Evolutionary conservation across 2,797 vertebrate genomes (phyloP), one percentile per base, ranked within the genome.

Genomic region (Pogonophryne albipinna): DNA sequence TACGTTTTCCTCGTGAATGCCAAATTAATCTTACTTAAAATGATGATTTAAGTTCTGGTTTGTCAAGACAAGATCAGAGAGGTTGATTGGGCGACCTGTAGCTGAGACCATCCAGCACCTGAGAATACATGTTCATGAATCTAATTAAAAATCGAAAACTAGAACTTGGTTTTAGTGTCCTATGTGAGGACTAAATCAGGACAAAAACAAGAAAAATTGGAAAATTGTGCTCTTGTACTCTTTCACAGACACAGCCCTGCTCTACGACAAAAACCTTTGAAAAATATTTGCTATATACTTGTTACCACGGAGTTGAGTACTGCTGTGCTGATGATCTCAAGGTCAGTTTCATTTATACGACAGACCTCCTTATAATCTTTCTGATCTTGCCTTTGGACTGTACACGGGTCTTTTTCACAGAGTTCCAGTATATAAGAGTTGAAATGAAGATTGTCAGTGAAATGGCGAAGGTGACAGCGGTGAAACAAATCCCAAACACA

Each of bases 401-500:
- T 58, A 97, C 88, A 75, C 91, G 95, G 74, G 97, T 94, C 95
- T 94, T 97, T 97, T 97, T 97, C 89, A 97, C 94, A 91, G 95
- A 95, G 92, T 93, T 97, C 94, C 97, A 97, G 94, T 97, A 98
- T 68, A 95, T 95, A 85, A 95, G 56, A 66, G 96, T 96, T 53
- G 97, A 98, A 94, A 97, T 96, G 90, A 97, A 90, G 91, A 96
- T 85, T 83, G 96, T 97, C 89, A 97, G 78, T 85, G 92, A 94
- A 94, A 98, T 91, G 90, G 95, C 90, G 74, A 95, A 92, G 91
- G 93, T 87, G 91, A 96, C 91, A 82, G 91, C 77, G 89, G 95
- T 96, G 91, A 95, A 93, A 95, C 93, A 98, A 95, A 98, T 97
- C 87, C 94, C 93, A 94, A 97, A 96, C 93, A 98, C 95, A 79